phyloP scores from a whole-genome alignment of 2,888 invertebrate species.

The Eristalis tenax region DNA sequence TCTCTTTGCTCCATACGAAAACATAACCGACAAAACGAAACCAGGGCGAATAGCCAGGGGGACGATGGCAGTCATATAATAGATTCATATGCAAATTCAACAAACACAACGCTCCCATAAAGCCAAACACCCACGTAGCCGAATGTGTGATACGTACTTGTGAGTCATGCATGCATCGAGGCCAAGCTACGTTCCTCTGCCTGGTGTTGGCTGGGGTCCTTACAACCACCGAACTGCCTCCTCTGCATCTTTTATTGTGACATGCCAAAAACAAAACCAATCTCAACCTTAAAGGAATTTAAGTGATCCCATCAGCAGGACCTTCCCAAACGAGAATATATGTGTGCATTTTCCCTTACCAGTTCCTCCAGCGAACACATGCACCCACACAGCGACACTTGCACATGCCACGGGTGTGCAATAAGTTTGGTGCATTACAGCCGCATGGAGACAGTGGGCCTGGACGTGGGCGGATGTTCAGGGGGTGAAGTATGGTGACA shows the following conservation, averaged over 20 bases:
- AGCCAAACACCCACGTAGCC: background rate
- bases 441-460: background rate
- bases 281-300: constrained; percentile 41
- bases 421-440: constrained; percentile 39
- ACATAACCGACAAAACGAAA: constrained; percentile 28
- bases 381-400: background rate
- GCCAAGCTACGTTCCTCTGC: constrained; percentile 2
- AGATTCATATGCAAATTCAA: constrained; percentile 62
- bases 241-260: constrained; percentile 38
- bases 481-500: background rate
- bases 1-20: background rate
- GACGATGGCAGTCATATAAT: constrained; percentile 50
- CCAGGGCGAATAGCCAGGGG: constrained; percentile 23
- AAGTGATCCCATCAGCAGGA: constrained; percentile 29
- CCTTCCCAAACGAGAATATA: constrained; percentile 10
- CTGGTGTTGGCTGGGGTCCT: background rate
- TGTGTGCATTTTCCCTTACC: constrained; percentile 32
- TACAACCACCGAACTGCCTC: background rate
- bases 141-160: constrained; percentile 18
- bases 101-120: constrained; percentile 11
- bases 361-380: constrained; percentile 20
- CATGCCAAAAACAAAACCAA: constrained; percentile 50
- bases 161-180: constrained; percentile 38
- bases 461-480: background rate
- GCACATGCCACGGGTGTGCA: background rate